Evolutionary conservation across 2,113 vertebrate species (phyloP).

Genomic region (Neodon shergylaensis): DNA sequence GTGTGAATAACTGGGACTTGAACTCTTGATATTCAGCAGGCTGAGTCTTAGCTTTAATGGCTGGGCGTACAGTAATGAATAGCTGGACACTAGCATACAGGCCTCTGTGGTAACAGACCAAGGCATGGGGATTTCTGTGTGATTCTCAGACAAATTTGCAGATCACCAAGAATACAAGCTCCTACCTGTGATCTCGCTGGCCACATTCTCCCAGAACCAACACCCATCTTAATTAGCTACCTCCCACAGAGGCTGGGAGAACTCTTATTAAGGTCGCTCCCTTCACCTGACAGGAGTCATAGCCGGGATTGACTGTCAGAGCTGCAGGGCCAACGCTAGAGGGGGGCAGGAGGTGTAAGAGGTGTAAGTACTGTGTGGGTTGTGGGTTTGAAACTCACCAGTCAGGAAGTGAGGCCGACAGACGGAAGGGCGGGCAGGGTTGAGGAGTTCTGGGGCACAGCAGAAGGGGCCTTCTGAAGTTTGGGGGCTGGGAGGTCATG

Average conservation of each 20-base stretch:
- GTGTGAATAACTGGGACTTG: not conserved
- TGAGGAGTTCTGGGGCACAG: constrained; percentile 64
- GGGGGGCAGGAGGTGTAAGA: constrained; percentile 71
- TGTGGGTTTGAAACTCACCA: constrained; percentile 80
- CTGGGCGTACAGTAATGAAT: not conserved
- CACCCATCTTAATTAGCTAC: constrained; percentile 64
- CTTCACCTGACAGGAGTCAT: constrained; percentile 12
- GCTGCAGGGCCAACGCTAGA: constrained; percentile 67
- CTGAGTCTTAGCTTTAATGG: not conserved
- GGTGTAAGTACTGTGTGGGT: constrained; percentile 59
- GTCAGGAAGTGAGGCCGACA: constrained; percentile 81
- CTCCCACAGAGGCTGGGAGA: constrained; percentile 26
- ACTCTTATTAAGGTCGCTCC: constrained; percentile 19
- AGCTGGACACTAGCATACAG: not conserved
- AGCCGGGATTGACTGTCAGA: constrained; percentile 12
- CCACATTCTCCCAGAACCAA: constrained; percentile 53
- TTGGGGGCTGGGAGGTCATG: constrained; percentile 54
- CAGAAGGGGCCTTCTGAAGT: constrained; percentile 55
- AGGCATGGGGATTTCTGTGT: constrained; percentile 1
- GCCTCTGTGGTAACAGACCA: not conserved
- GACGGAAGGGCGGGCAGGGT: constrained; percentile 77
- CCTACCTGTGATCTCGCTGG: constrained; percentile 30
- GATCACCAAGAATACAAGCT: not conserved
- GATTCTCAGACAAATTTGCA: constrained; percentile 4
- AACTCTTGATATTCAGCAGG: not conserved